Evolutionary conservation across 2,888 invertebrate genomes (phyloP).

Genomic region (Chrysodeixis includens): DNA sequence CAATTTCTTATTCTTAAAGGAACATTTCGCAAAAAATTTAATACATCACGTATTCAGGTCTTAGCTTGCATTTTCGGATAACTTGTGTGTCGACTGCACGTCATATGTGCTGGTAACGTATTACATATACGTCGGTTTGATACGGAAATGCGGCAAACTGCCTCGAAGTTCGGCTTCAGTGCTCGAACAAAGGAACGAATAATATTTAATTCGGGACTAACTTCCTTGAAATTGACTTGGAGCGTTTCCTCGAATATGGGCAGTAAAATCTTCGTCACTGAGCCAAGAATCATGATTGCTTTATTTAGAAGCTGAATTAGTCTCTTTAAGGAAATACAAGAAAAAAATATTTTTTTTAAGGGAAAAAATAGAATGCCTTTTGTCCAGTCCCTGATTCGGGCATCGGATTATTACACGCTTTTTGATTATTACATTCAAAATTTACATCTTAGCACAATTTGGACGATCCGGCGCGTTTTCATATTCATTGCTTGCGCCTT

Average conservation of each 20-base stretch:
- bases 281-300: slow-evolving; percentile 38
- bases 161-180: slow-evolving; percentile 23
- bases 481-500: slow-evolving; percentile 68
- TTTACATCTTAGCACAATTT: slow-evolving; percentile 69
- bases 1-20: slow-evolving; percentile 26
- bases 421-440: slow-evolving; percentile 60
- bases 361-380: slow-evolving; percentile 28
- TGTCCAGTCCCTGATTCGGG: slow-evolving; percentile 30
- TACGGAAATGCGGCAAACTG: slow-evolving; percentile 23
- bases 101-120: slow-evolving; percentile 26
- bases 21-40: slow-evolving; percentile 28
- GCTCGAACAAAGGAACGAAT: slow-evolving; percentile 25
- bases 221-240: slow-evolving; percentile 38
- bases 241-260: slow-evolving; percentile 17
- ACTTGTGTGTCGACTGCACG: slow-evolving; percentile 19
- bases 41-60: slow-evolving; percentile 37
- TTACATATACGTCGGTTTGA: slow-evolving; percentile 10
- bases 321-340: slow-evolving; percentile 5
- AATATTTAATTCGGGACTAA: slow-evolving; percentile 30
- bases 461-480: slow-evolving; percentile 66
- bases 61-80: slow-evolving; percentile 25
- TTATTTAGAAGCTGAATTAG: slow-evolving; percentile 33
- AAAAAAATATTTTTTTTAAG: slow-evolving; percentile 10
- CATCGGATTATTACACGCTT: slow-evolving; percentile 43
- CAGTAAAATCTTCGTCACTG: slow-evolving; percentile 29